A percentile compares a stretch with the other conserved stretches of the same genome.
These are phyloP conservation scores for Polypterus senegalus DNA, from an alignment of 2,113 vertebrate species.

Conservation along the genomic window DNA sequence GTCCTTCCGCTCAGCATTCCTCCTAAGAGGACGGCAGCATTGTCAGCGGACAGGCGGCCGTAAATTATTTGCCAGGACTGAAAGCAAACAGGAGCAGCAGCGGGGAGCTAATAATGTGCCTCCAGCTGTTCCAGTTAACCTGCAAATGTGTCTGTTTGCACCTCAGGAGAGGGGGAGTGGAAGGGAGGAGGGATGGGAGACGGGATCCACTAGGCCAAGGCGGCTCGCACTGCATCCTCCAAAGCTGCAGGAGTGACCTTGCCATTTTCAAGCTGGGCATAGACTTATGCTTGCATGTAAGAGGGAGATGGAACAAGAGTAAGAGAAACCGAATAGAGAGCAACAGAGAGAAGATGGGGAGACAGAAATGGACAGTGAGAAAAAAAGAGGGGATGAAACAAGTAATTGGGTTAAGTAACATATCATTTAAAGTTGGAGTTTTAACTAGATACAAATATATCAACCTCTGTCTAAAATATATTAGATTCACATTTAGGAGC, in stretches of 20 bases:
- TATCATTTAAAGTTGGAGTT: too few relatives aligned
- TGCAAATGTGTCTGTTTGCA: conserved; percentile 99
- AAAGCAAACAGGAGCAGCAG: conserved; percentile 96
- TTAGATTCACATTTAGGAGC: too few relatives aligned
- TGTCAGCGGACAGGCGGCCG: conserved; percentile 49
- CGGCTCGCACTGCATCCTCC: conserved; percentile 39
- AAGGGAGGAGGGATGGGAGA: conserved; percentile 38
- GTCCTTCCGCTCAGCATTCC: too few relatives aligned
- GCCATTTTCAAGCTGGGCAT: conserved; percentile 34
- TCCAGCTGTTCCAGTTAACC: conserved; percentile 99
- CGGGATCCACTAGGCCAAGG: conserved; percentile 26
- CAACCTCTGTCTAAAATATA: too few relatives aligned
- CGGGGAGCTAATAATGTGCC: conserved; percentile 97
- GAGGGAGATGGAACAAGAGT: too few relatives aligned
- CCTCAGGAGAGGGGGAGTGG: conserved; percentile 70
- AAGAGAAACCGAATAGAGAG: too few relatives aligned
- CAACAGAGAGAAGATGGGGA: too few relatives aligned
- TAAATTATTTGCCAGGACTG: conserved; percentile 74
- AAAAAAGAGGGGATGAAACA: too few relatives aligned
- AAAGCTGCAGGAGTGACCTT: conserved; percentile 63
- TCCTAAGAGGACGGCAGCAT: conserved; percentile 35
- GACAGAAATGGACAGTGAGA: too few relatives aligned
- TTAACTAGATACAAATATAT: too few relatives aligned
- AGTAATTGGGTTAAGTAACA: too few relatives aligned
- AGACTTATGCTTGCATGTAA: too few relatives aligned